Base-by-base conservation (phyloP, 2,797 vertebrate species). In the Lophius americanus region DNA sequence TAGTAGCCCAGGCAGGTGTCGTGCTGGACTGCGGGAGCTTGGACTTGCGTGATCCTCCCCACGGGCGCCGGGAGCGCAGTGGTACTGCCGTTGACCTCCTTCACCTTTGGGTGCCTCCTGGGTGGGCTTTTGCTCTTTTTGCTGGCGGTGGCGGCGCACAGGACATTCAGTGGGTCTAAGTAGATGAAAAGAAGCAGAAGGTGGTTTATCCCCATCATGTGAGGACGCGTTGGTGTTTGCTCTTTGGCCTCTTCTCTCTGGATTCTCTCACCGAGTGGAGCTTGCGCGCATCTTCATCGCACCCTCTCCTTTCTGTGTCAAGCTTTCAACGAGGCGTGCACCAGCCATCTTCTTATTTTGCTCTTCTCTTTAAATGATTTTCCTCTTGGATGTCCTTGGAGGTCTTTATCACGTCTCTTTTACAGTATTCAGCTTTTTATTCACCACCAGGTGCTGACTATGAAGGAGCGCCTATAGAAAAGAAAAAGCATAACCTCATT, bases 1-100 rank as follows among this genome's bases (percentile, higher is more conserved):
- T 96, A 98, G 93, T 99, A 96, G 66, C 97, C 96, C 90, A 95
- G 93, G 88, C 97, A 98, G 39, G 95, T 98, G 85, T 98, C 97
- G 67, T 97, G 94, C 73, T 93, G 84, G 3, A 82, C 61, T 42
- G 72, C 13, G 6, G 93, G 92, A 3, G 90, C 88, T 68, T 89
- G 93, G 35, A 95, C 79, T 68, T 94, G 93, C 4, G 92, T 93
- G 77, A 89, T 71, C 77, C 66, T 86, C 51, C 85, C 84, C 50
- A 82, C 85, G 68, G 58, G 68, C 51, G 84, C 75, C 44, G 91
- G 85, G 12, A 68, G 57, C 60, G 81, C 92, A 0, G 93, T 94
- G 79, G 83, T 85, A 82, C 91, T 94, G 68, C 75, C 88, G 86
- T 76, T 88, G 47, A 92, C 83, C 75, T 93, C 92, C 82, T 90